Evolutionary conservation across 2,113 vertebrate species (phyloP).

Genomic region (Paedocypris sp.): DNA sequence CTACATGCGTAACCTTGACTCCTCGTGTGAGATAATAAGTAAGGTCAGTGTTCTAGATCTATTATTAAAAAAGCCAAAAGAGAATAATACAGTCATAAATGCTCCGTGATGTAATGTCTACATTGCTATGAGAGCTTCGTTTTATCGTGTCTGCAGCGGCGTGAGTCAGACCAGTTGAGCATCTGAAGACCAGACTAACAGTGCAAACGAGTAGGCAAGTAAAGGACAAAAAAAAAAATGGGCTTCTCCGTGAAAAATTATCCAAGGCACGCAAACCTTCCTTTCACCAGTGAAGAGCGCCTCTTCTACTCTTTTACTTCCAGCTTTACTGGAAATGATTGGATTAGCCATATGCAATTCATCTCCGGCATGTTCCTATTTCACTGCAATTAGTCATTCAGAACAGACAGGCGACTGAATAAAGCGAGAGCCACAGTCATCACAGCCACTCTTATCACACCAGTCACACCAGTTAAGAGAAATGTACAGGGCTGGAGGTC

Average conservation of each 20-base stretch:
- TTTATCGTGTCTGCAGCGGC: neutral
- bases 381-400: constrained; percentile 50
- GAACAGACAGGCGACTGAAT: constrained; percentile 44
- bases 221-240: constrained; percentile 31
- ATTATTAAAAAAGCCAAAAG: neutral
- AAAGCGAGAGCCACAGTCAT: constrained; percentile 37
- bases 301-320: constrained; percentile 37
- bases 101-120: neutral
- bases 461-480: constrained; percentile 40
- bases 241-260: constrained; percentile 22
- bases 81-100: neutral
- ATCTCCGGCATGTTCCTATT: constrained; percentile 50
- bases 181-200: constrained; percentile 17
- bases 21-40: too few relatives aligned
- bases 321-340: constrained; percentile 43
- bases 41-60: too few relatives aligned
- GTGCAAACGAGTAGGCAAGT: constrained; percentile 24
- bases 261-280: constrained; percentile 14
- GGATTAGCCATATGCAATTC: constrained; percentile 50
- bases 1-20: too few relatives aligned
- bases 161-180: constrained; percentile 8
- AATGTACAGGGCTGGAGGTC: constrained; percentile 36
- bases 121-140: neutral
- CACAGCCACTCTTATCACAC: constrained; percentile 46
- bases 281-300: constrained; percentile 34